Evolutionary conservation across 2,797 vertebrate species (phyloP).

Genomic region (Sebastes trivittatus): DNA sequence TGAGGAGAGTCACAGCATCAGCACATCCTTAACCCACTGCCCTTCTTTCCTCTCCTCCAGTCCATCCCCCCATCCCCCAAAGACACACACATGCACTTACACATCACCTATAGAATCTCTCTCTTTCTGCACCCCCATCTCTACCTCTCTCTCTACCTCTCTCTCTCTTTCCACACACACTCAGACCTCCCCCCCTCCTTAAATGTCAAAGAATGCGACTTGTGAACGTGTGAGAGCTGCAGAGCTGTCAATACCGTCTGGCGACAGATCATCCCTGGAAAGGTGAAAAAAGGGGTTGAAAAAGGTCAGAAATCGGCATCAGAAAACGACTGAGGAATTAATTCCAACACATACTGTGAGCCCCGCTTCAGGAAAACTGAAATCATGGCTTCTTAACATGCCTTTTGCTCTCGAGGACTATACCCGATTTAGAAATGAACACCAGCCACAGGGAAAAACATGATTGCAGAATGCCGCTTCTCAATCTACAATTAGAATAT

Average conservation of each 20-base stretch:
- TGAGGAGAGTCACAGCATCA: constrained; percentile 66
- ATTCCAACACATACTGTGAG: not conserved
- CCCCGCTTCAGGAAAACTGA: not conserved
- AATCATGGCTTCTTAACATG: not conserved
- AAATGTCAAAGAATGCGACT: constrained; percentile 47
- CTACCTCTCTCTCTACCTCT: not conserved
- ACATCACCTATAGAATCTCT: constrained; percentile 1
- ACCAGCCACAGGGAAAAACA: not conserved
- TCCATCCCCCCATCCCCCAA: constrained; percentile 28
- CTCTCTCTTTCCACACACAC: not conserved
- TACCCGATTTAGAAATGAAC: not conserved
- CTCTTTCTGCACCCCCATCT: not conserved
- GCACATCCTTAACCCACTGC: constrained; percentile 80
- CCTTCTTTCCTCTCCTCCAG: constrained; percentile 65
- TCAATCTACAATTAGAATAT: not conserved
- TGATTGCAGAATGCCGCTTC: not conserved
- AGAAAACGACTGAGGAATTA: not conserved
- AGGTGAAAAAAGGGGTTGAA: constrained; percentile 12
- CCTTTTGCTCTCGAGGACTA: not conserved
- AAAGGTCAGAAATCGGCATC: constrained; percentile 21
- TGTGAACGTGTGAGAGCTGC: constrained; percentile 27
- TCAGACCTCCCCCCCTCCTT: not conserved
- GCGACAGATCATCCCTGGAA: constrained; percentile 8
- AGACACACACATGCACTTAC: constrained; percentile 22
- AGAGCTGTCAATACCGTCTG: constrained; percentile 32